Conservation (phyloP, 2,888 invertebrate genomes). For the Girardia tigrina region DNA sequence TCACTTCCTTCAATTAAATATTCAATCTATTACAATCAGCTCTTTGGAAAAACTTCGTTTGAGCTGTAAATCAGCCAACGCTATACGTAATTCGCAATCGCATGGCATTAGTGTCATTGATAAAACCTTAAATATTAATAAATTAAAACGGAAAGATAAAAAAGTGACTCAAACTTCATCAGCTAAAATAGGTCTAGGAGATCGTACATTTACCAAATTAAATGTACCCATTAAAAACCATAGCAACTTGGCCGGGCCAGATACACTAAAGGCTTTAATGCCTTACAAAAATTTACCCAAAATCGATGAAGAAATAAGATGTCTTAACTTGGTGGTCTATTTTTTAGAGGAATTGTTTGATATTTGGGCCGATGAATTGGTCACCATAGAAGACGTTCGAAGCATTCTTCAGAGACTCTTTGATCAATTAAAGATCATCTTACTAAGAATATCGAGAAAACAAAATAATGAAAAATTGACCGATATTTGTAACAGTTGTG, state of each 20-base stretch:
- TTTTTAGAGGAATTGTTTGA: conserved; percentile 8
- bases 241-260: neutral
- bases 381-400: neutral
- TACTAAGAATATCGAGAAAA: neutral
- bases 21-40: too few species aligned
- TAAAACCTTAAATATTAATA: too few species aligned
- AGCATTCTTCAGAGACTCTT: neutral
- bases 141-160: neutral
- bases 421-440: neutral
- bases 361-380: neutral
- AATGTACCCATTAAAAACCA: neutral
- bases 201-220: neutral
- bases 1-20: too few species aligned
- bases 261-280: neutral
- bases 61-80: too few species aligned
- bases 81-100: too few species aligned
- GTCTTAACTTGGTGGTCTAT: neutral
- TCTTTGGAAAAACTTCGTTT: too few species aligned
- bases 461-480: neutral
- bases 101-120: too few species aligned
- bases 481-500: neutral
- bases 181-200: neutral
- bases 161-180: neutral
- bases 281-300: neutral
- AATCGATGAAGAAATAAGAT: neutral